Percentiles rank a stretch among this genome's conserved stretches.
Conservation (phyloP, 92 coral and sea anemone species). For the Pocillopora meandrina region DNA sequence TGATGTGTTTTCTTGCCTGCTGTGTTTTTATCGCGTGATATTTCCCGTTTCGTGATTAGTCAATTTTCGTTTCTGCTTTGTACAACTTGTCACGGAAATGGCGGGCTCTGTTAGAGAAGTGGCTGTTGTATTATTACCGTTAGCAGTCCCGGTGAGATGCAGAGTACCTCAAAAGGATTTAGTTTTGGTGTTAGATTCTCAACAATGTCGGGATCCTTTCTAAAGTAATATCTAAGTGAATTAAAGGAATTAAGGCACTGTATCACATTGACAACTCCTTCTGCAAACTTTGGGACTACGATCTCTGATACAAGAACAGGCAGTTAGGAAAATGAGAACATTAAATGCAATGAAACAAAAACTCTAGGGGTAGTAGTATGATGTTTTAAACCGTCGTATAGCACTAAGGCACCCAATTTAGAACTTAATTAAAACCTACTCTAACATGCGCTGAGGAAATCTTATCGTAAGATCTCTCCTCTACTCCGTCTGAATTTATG, state of each 20-base stretch:
- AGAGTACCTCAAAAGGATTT: slow-evolving; percentile 9
- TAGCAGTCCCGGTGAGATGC: background rate
- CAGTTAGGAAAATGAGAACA: background rate
- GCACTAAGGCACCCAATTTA: no score
- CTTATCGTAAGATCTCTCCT: no score
- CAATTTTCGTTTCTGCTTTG: slow-evolving; percentile 6
- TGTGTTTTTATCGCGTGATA: background rate
- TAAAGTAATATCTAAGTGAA: slow-evolving; percentile 8
- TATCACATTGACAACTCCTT: background rate
- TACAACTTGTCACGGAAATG: slow-evolving; percentile 33
- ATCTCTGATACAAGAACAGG: background rate
- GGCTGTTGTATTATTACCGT: background rate
- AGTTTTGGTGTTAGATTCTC: background rate
- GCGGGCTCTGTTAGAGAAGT: slow-evolving; percentile 4
- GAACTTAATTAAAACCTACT: no score
- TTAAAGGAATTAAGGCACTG: background rate
- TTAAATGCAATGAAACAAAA: background rate
- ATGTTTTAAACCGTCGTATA: no score
- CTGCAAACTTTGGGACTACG: slow-evolving; percentile 8
- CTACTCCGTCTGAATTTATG: no score
- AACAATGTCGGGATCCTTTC: slow-evolving; percentile 6
- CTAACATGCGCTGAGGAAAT: no score
- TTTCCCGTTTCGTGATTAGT: background rate
- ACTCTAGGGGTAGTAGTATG: no score
- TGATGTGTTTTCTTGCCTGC: background rate